These are phyloP conservation scores for Bombyx mandarina DNA, from an alignment of 1,140 invertebrate species.

Conservation along the genomic window DNA sequence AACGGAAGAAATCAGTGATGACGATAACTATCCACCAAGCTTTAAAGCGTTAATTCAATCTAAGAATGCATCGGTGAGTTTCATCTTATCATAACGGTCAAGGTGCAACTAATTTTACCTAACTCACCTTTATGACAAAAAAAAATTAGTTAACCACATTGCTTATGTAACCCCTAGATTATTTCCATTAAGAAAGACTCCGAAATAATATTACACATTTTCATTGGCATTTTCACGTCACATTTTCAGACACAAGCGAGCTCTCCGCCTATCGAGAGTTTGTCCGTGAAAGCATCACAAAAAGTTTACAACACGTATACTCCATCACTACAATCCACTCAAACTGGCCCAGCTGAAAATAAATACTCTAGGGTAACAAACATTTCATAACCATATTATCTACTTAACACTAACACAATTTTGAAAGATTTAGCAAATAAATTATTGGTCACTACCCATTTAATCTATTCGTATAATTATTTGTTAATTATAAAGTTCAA, in stretches of 20 bases:
- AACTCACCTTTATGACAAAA: conserved; percentile 1
- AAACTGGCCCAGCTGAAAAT: conserved; percentile 37
- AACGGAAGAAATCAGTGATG: conserved; percentile 54
- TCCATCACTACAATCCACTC: conserved; percentile 40
- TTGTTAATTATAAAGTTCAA: not conserved
- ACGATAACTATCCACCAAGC: conserved; percentile 62
- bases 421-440: not conserved
- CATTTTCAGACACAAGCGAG: conserved; percentile 59
- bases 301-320: conserved; percentile 55
- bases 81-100: too few relatives aligned
- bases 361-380: conserved; percentile 54
- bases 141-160: not conserved
- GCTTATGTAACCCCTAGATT: too few relatives aligned
- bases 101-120: not conserved
- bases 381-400: not conserved
- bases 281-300: conserved; percentile 65
- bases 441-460: not conserved
- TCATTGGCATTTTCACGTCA: conserved; percentile 1
- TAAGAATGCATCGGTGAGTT: conserved; percentile 62
- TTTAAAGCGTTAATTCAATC: conserved; percentile 64
- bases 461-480: not conserved
- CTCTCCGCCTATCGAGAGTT: conserved; percentile 60
- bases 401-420: not conserved
- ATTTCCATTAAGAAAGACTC: too few relatives aligned
- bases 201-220: not conserved